Base-by-base conservation (phyloP, 2,888 invertebrate species). In the Spatulosminthurus flaviceps region DNA sequence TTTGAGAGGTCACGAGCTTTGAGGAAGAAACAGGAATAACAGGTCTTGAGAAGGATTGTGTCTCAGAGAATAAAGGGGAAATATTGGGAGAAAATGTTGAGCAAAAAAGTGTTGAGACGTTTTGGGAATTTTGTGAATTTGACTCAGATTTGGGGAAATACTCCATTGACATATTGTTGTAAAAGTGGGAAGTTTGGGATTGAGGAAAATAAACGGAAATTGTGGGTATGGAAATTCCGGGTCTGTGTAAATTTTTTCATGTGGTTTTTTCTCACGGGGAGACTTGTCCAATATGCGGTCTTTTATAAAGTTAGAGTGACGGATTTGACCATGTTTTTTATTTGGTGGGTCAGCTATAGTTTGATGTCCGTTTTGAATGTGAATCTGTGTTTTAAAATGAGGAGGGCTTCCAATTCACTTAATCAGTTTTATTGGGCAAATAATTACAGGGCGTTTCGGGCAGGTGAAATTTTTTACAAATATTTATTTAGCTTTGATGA, bases 281-380 rank as follows among this genome's bases (percentile, higher is more conserved):
- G 67, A 13, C 26, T 67, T 28, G 26, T 19, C 2, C 67, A 67
- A 16, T 28, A n/a, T 67, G 26, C 28, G 28, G 19, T 11, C 11
- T 28, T 26, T 19, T 67, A 67, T 26, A n/a, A 29, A 67, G 28
- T 16, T 13, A 11, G n/a, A 28, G 67, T 24, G 28, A 19, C 28
- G 11, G 67, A 67, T 28, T 9, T 67, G 13, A 67, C 28, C 0
- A 67, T 67, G 19, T 13, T 28, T 1, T 24, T 19, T 16, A 22
- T 67, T 26, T 67, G 67, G 67, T 67, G 67, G 19, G 67, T 67
- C 0, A 67, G 26, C 28, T 67, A 67, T 19, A 16, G 2, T 1
- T 28, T 67, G 19, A 28, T 28, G 28, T 28, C n/a, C 11, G 16
- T 67, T 19, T 24, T 67, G 2, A 13, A 26, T 67, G 11, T 67